Conservation (phyloP, 1,140 invertebrate genomes). For the Orchestia grillus region DNA sequence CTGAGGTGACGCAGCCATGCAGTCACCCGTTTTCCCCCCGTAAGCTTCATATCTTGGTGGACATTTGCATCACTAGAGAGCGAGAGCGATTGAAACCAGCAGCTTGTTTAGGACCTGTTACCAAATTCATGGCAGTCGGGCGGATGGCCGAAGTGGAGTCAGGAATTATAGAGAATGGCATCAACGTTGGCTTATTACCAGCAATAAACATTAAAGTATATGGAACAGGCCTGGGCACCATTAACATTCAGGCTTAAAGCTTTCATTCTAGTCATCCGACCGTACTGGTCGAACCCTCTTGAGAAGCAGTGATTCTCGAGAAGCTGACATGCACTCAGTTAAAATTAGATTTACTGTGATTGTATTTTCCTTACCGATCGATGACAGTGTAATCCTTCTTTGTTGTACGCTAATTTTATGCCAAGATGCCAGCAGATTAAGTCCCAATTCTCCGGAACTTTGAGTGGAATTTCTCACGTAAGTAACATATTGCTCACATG, state of each 20-base stretch:
- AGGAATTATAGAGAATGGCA: neutral
- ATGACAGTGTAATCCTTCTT: neutral
- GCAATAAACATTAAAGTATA: conserved; percentile 2
- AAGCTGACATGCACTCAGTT: neutral
- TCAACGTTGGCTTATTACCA: neutral
- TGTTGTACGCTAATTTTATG: neutral
- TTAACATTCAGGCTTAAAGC: neutral
- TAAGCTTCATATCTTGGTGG: neutral
- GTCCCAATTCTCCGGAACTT: neutral
- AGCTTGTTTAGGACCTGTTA: neutral
- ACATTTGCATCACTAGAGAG: neutral
- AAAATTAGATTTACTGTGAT: neutral
- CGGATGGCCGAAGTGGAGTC: neutral
- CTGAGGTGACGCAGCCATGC: neutral
- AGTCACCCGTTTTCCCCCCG: neutral
- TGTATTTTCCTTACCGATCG: too few relatives aligned
- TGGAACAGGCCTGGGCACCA: neutral
- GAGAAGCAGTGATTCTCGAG: neutral
- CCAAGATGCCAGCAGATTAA: too few relatives aligned
- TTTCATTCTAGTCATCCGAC: neutral
- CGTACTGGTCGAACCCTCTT: neutral
- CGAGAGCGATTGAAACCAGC: neutral
- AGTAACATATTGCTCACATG: neutral
- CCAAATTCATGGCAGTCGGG: neutral
- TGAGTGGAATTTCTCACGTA: neutral